A percentile compares a stretch with the other conserved stretches of the same genome.
phyloP scores from a whole-genome alignment of 2,888 invertebrate genomes.

The Aelia acuminata region DNA sequence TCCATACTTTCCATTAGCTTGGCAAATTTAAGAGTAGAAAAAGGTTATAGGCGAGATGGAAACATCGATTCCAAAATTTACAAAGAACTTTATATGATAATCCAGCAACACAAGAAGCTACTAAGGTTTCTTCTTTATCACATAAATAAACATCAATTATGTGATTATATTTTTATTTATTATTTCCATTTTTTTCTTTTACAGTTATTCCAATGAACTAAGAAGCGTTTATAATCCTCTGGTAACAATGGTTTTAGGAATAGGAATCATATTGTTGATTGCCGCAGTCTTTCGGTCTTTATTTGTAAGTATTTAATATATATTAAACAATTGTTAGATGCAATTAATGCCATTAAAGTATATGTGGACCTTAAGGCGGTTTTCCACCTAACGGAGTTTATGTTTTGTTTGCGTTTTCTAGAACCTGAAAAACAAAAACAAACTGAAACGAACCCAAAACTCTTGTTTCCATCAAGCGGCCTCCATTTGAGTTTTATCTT shows the following conservation, averaged over 20 bases:
- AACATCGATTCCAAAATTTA: neutral
- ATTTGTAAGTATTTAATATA: constrained; percentile 7
- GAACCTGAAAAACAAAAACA: too few relatives aligned
- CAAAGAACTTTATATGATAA: neutral
- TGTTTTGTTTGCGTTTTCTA: too few relatives aligned
- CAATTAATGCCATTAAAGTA: too few relatives aligned
- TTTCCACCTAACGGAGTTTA: too few relatives aligned
- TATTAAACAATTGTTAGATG: neutral
- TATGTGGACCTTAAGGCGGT: too few relatives aligned
- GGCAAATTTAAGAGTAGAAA: neutral
- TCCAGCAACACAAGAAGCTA: neutral
- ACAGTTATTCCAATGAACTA: neutral
- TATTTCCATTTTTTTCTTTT: neutral
- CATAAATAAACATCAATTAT: too few relatives aligned
- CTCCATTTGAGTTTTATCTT: too few relatives aligned
- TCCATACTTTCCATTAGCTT: neutral
- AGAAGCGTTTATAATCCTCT: constrained; percentile 29
- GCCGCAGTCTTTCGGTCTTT: neutral
- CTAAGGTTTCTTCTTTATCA: neutral
- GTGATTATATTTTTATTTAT: neutral
- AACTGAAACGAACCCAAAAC: too few relatives aligned
- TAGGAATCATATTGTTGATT: neutral
- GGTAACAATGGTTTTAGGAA: neutral
- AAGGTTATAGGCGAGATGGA: neutral
- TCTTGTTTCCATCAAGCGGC: too few relatives aligned